A percentile compares a stretch with the other conserved stretches of the same genome.
These are phyloP conservation scores for Porites australiensis DNA, from an alignment of 64 coral and sea anemone species.

Conservation along the genomic window DNA sequence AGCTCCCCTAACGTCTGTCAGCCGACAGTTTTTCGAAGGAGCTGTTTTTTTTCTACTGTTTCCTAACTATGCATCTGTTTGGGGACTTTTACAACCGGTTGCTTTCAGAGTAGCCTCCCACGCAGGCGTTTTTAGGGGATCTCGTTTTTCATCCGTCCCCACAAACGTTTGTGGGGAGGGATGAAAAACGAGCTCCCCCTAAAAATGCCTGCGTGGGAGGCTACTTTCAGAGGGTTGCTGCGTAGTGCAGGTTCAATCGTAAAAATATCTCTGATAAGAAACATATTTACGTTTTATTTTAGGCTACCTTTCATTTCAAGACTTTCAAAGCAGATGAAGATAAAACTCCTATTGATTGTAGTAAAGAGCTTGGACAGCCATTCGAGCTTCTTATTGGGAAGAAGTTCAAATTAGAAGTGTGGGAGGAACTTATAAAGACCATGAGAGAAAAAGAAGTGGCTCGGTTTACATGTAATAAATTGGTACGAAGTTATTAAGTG, in stretches of 20 bases:
- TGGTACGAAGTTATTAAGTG: slow-evolving; percentile 53
- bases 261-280: too few relatives aligned
- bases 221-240: too few relatives aligned
- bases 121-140: too few relatives aligned
- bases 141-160: too few relatives aligned
- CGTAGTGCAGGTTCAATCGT: too few relatives aligned
- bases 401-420: slow-evolving; percentile 95
- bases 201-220: background rate
- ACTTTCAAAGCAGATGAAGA: slow-evolving; percentile 82
- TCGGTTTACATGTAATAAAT: slow-evolving; percentile 88
- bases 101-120: background rate
- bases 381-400: slow-evolving; percentile 96
- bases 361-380: slow-evolving; percentile 82
- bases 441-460: slow-evolving; percentile 91
- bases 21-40: too few relatives aligned
- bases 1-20: too few relatives aligned
- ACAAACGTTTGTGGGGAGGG: too few relatives aligned
- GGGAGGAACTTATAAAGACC: slow-evolving; percentile 95
- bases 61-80: too few relatives aligned
- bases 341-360: slow-evolving; percentile 79
- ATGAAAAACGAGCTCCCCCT: too few relatives aligned
- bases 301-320: slow-evolving; percentile 99
- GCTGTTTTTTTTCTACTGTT: too few relatives aligned
- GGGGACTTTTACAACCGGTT: too few relatives aligned
- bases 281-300: background rate